Evolutionary conservation across 37 sponge, comb jelly and placozoan genomes (phyloP).

Genomic region (Tethya wilhelma): DNA sequence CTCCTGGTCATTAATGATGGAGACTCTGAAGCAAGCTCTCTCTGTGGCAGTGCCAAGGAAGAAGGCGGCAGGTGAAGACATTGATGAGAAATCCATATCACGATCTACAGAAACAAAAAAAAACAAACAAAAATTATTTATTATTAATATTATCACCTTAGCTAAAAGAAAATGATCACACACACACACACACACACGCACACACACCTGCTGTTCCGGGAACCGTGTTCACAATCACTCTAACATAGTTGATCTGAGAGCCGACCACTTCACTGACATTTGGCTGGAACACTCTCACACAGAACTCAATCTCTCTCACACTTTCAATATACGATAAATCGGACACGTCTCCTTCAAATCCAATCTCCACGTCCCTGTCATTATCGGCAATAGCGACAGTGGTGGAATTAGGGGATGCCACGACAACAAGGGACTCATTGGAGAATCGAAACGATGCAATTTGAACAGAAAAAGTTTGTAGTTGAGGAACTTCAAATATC

Average conservation of each 20-base stretch:
- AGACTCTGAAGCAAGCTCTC: constrained; percentile 3
- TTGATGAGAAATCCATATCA: neutral
- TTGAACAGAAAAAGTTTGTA: neutral
- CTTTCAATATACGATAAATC: neutral
- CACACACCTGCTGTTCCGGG: constrained; percentile 7
- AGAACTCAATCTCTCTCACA: neutral
- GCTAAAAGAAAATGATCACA: neutral
- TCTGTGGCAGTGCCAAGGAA: neutral
- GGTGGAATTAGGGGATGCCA: neutral
- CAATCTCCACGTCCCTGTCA: constrained; percentile 4
- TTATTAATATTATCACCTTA: neutral
- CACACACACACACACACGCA: neutral
- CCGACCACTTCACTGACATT: neutral
- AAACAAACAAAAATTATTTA: neutral
- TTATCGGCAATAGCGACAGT: neutral
- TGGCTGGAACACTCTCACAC: neutral
- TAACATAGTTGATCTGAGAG: neutral
- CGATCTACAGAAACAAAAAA: neutral
- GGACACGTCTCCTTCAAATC: neutral
- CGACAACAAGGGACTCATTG: neutral
- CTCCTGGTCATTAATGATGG: neutral
- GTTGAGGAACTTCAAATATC: constrained; percentile 5
- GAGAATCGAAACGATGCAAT: neutral
- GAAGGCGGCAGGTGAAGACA: neutral
- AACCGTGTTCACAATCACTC: neutral